Conservation (phyloP, 1,140 invertebrate genomes). For the Drosophila littoralis region DNA sequence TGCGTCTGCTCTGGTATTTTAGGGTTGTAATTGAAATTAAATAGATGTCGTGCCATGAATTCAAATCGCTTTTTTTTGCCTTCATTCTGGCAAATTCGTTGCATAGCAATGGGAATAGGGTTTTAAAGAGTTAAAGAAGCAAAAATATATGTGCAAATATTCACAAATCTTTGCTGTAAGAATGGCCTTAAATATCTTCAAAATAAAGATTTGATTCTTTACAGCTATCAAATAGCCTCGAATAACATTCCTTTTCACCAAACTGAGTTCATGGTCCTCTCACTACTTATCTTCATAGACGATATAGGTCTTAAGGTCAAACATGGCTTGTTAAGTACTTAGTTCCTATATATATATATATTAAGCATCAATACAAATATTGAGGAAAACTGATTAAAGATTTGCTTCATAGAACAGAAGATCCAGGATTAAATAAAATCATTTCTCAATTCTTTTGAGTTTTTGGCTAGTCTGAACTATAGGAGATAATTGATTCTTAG, state of each 20-base stretch:
- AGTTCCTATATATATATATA: too few species aligned
- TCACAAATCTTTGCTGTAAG: not conserved
- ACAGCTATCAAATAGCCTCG: too few species aligned
- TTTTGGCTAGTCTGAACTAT: not conserved
- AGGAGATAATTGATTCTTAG: constrained; percentile 1
- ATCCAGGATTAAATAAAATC: too few species aligned
- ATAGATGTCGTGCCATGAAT: constrained; percentile 82
- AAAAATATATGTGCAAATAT: not conserved
- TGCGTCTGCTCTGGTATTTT: constrained; percentile 74
- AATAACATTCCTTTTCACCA: not conserved
- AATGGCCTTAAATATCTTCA: not conserved
- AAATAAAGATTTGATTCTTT: not conserved
- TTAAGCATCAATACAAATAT: too few species aligned
- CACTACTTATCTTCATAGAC: too few species aligned
- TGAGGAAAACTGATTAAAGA: too few species aligned
- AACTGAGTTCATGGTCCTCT: not conserved
- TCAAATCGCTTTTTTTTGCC: constrained; percentile 58
- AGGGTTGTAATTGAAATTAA: constrained; percentile 82
- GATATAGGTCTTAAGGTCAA: too few species aligned
- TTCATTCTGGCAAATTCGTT: constrained; percentile 22
- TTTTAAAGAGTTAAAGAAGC: constrained; percentile 55
- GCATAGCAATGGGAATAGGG: constrained; percentile 17
- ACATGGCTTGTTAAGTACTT: too few species aligned
- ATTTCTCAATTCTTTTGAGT: too few species aligned
- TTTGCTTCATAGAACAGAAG: too few species aligned